A percentile compares a stretch with the other conserved stretches of the same genome.
phyloP scores from a whole-genome alignment of 2,797 vertebrate species.

The Cygnus olor region DNA sequence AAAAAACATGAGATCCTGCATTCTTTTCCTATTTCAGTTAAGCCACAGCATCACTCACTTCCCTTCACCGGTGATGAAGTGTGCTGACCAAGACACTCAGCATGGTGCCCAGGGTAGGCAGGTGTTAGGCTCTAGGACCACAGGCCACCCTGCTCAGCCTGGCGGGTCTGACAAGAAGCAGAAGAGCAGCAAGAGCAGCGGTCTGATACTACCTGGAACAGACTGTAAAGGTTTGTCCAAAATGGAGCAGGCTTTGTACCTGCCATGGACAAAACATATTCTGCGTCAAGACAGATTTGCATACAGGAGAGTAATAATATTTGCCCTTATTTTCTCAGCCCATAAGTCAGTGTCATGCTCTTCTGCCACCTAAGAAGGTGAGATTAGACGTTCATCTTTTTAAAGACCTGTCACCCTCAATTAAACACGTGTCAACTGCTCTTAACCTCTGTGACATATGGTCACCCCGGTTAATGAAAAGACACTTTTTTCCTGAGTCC shows the following conservation, averaged over 20 bases:
- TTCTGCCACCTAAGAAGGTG: background rate
- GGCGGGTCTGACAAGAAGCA: background rate
- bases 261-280: background rate
- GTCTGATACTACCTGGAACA: background rate
- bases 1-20: accelerated
- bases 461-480: background rate
- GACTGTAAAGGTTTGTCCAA: background rate
- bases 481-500: background rate
- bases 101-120: accelerated
- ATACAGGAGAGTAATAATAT: background rate
- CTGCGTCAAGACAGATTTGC: background rate
- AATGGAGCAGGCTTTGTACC: background rate
- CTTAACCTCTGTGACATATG: slow-evolving; percentile 7
- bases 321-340: background rate
- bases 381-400: slow-evolving; percentile 18
- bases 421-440: slow-evolving; percentile 5
- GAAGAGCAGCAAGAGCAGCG: background rate
- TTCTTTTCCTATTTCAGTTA: background rate
- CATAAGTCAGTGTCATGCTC: background rate
- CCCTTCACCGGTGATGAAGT: background rate
- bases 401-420: slow-evolving; percentile 35
- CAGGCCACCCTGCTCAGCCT: background rate
- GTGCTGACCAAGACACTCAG: background rate
- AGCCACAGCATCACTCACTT: background rate
- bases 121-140: background rate